Conservation (phyloP, 1,140 invertebrate genomes). For the Agraylea sexmaculata region DNA sequence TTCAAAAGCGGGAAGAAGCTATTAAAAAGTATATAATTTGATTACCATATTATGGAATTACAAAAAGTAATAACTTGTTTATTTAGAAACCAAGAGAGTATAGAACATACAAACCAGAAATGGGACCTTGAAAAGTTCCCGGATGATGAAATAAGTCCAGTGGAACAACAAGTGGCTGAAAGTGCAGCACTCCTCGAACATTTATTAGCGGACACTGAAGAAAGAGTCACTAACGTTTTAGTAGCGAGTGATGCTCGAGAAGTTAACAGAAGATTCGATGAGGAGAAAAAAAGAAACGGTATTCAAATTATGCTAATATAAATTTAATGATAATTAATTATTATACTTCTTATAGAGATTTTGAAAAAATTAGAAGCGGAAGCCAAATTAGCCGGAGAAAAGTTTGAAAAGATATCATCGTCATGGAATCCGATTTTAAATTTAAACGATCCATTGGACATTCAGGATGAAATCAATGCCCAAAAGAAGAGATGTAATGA, state of each 20-base stretch:
- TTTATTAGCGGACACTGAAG: conserved; percentile 51
- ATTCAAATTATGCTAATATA: not conserved
- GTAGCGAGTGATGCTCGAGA: conserved; percentile 62
- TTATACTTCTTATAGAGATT: conserved; percentile 28
- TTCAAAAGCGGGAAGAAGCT: conserved; percentile 44
- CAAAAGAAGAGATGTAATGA: conserved; percentile 63
- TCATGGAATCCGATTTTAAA: conserved; percentile 62
- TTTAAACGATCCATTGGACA: conserved; percentile 66
- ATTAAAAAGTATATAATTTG: conserved; percentile 39
- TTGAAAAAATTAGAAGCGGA: conserved; percentile 56
- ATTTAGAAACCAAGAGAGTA: not conserved
- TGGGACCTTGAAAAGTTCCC: conserved; percentile 18
- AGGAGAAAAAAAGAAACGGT: conserved; percentile 35
- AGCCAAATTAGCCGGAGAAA: conserved; percentile 45
- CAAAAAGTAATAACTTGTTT: not conserved
- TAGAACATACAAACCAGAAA: not conserved
- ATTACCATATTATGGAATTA: not conserved
- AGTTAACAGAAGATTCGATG: conserved; percentile 41
- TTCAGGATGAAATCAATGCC: conserved; percentile 54
- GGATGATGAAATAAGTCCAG: conserved; percentile 23
- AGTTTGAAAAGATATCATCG: conserved; percentile 57
- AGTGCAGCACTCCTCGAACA: conserved; percentile 47
- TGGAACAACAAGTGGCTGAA: conserved; percentile 45
- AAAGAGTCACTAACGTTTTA: conserved; percentile 59
- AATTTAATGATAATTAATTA: not conserved